phyloP scores from a whole-genome alignment of 2,113 vertebrate genomes.

The Scartelaos histophorus region DNA sequence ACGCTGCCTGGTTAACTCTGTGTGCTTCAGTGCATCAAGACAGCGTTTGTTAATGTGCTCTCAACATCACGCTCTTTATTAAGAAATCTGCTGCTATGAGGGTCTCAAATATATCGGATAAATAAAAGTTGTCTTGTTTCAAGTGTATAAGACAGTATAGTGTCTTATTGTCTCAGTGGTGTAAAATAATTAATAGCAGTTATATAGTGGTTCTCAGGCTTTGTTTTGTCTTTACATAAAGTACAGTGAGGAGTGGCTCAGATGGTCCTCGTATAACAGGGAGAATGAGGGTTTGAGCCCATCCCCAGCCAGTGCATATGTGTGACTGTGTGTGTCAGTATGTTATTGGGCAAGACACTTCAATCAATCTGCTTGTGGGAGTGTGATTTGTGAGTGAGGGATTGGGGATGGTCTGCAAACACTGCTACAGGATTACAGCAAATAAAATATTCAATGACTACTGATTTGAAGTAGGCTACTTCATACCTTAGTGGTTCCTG shows the following conservation, averaged over 20 bases:
- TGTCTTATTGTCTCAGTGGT: background rate
- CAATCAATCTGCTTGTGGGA: background rate
- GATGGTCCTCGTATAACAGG: too few relatives aligned
- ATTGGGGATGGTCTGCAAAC: background rate
- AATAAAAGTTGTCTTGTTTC: conserved; percentile 14
- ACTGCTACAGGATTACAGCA: background rate
- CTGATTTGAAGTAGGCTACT: background rate
- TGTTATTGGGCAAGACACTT: background rate
- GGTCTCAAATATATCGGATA: conserved; percentile 30
- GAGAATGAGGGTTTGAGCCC: too few relatives aligned
- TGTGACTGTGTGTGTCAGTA: too few relatives aligned
- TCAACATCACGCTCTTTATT: conserved; percentile 42
- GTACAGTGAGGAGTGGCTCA: too few relatives aligned
- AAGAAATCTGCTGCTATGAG: conserved; percentile 38
- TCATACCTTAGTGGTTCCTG: background rate
- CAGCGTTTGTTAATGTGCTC: conserved; percentile 58
- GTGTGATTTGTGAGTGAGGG: background rate
- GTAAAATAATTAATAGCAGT: background rate
- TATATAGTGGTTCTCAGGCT: background rate
- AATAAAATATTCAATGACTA: background rate
- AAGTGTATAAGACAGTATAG: background rate
- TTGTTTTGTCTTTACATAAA: too few relatives aligned
- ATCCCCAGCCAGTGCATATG: too few relatives aligned
- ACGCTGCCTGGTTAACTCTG: conserved; percentile 48
- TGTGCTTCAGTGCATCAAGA: conserved; percentile 56